Evolutionary conservation across 2,797 vertebrate species (phyloP).

Genomic region (Clamator glandarius): DNA sequence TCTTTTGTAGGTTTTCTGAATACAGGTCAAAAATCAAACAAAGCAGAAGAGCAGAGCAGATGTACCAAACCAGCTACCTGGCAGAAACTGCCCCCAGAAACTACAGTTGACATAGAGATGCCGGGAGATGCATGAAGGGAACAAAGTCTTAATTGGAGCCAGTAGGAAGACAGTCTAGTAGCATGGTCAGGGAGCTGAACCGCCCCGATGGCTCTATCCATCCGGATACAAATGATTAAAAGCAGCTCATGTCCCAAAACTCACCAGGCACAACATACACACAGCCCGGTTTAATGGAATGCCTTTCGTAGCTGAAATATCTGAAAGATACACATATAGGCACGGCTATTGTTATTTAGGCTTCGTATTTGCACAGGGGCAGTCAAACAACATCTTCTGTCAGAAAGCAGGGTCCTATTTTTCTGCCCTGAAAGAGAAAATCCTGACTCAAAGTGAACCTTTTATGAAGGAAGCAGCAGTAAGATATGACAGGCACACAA

Average conservation of each 20-base stretch:
- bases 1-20: slow-evolving; percentile 65
- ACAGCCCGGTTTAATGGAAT: neutral
- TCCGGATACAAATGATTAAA: slow-evolving; percentile 16
- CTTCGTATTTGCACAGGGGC: slow-evolving; percentile 25
- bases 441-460: neutral
- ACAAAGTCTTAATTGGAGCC: neutral
- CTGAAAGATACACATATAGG: neutral
- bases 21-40: slow-evolving; percentile 55
- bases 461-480: slow-evolving; percentile 33
- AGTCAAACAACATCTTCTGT: slow-evolving; percentile 32
- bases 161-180: neutral
- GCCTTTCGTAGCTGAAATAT: slow-evolving; percentile 21
- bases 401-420: slow-evolving; percentile 23
- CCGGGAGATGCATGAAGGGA: neutral
- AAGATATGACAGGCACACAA: slow-evolving; percentile 40
- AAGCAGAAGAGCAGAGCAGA: slow-evolving; percentile 18
- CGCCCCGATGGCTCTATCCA: neutral
- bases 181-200: neutral
- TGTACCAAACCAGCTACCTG: neutral
- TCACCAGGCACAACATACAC: neutral
- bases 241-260: neutral
- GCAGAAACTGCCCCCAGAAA: neutral
- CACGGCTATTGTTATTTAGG: slow-evolving; percentile 20
- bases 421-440: slow-evolving; percentile 43
- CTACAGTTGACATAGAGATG: neutral